Conservation (phyloP, 1,140 invertebrate species). For the Vanessa atalanta region DNA sequence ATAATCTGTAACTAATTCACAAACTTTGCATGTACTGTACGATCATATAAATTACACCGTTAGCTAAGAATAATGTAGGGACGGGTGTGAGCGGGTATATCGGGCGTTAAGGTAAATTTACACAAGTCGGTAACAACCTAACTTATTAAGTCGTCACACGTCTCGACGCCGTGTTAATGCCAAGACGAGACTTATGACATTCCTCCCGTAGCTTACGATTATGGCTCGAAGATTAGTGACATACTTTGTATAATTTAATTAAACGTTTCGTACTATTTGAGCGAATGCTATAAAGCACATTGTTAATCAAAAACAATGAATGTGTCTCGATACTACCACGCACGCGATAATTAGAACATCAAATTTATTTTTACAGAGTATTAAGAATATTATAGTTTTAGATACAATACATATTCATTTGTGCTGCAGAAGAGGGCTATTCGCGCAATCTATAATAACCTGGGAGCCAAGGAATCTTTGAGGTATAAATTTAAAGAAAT, state of each 20-base stretch:
- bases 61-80: conserved; percentile 75
- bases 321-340: too few species aligned
- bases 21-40: conserved; percentile 51
- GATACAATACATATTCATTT: too few species aligned
- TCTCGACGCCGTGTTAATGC: conserved; percentile 50
- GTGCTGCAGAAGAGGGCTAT: too few species aligned
- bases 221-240: conserved; percentile 25
- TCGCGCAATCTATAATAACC: too few species aligned
- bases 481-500: too few species aligned
- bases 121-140: conserved; percentile 69
- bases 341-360: too few species aligned
- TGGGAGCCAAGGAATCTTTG: too few species aligned
- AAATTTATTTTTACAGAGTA: too few species aligned
- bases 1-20: conserved; percentile 9
- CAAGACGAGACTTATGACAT: conserved; percentile 52
- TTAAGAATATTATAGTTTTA: too few species aligned
- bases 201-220: conserved; percentile 42
- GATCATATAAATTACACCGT: conserved; percentile 69
- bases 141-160: conserved; percentile 72
- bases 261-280: not conserved
- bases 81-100: conserved; percentile 58
- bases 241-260: conserved; percentile 32
- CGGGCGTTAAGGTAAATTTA: conserved; percentile 75
- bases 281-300: not conserved
- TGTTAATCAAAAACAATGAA: not conserved